Evolutionary conservation across 2,888 invertebrate genomes (phyloP).

Genomic region (Baronia brevicornis): DNA sequence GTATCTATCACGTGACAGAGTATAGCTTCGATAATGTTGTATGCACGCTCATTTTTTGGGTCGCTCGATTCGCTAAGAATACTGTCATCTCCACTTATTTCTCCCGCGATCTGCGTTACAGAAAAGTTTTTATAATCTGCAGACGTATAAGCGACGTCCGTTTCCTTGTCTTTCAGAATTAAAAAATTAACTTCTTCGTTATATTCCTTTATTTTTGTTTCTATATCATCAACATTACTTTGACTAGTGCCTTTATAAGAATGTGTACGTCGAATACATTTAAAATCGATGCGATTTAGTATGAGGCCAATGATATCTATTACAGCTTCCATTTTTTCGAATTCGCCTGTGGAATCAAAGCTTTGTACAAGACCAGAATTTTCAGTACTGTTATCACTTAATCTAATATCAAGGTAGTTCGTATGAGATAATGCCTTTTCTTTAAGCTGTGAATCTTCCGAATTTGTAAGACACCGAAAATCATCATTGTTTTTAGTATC

Average conservation of each 20-base stretch:
- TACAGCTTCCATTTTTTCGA: constrained; percentile 56
- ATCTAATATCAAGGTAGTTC: constrained; percentile 8
- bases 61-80: constrained; percentile 42
- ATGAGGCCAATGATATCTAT: constrained; percentile 42
- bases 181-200: background rate
- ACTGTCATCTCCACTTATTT: constrained; percentile 37
- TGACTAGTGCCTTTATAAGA: constrained; percentile 2
- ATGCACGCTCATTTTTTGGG: constrained; percentile 39
- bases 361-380: constrained; percentile 41
- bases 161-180: background rate
- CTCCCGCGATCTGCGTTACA: constrained; percentile 24
- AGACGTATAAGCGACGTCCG: background rate
- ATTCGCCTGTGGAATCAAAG: constrained; percentile 58
- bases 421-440: no score
- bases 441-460: no score
- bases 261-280: constrained; percentile 4
- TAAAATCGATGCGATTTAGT: constrained; percentile 37
- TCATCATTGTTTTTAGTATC: constrained; percentile 2
- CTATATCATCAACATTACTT: constrained; percentile 15
- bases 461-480: no score
- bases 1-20: constrained; percentile 51
- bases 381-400: constrained; percentile 32
- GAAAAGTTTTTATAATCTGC: constrained; percentile 5
- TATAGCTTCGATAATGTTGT: constrained; percentile 50
- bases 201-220: constrained; percentile 7